Conservation (phyloP, 2,797 vertebrate genomes). For the Dipus sagitta region DNA sequence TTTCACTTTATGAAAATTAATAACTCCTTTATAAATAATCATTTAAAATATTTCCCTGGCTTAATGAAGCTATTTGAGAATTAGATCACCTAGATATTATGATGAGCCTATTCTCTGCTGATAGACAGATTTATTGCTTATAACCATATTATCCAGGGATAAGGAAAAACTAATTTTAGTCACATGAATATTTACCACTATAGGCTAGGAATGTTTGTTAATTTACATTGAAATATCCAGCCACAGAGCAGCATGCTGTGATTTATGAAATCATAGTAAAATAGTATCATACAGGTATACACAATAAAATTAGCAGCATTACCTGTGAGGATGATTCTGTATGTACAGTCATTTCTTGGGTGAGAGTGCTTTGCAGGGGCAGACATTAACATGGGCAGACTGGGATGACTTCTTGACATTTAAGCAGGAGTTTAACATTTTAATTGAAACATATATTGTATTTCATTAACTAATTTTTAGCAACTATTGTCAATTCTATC, state of each 20-base stretch:
- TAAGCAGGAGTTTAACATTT: not conserved
- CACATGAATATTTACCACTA: not conserved
- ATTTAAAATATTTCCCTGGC: conserved; percentile 7
- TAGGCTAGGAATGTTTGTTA: not conserved
- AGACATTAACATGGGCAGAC: not conserved
- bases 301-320: not conserved
- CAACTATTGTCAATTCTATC: not conserved
- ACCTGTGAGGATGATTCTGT: not conserved
- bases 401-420: conserved; percentile 14
- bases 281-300: conserved; percentile 11
- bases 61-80: conserved; percentile 26
- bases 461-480: conserved; percentile 40
- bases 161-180: conserved; percentile 30
- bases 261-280: conserved; percentile 46
- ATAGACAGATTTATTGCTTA: not conserved
- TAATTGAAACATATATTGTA: conserved; percentile 23
- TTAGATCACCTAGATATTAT: not conserved
- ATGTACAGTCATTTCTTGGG: not conserved
- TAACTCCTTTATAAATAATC: conserved; percentile 27
- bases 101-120: not conserved
- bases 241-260: conserved; percentile 28
- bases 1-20: conserved; percentile 41
- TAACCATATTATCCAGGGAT: not conserved
- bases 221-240: conserved; percentile 49
- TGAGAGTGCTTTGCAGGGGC: too few relatives aligned